These are phyloP conservation scores for Paguma larvata DNA, from an alignment of 2,797 vertebrate species.

Conservation along the genomic window DNA sequence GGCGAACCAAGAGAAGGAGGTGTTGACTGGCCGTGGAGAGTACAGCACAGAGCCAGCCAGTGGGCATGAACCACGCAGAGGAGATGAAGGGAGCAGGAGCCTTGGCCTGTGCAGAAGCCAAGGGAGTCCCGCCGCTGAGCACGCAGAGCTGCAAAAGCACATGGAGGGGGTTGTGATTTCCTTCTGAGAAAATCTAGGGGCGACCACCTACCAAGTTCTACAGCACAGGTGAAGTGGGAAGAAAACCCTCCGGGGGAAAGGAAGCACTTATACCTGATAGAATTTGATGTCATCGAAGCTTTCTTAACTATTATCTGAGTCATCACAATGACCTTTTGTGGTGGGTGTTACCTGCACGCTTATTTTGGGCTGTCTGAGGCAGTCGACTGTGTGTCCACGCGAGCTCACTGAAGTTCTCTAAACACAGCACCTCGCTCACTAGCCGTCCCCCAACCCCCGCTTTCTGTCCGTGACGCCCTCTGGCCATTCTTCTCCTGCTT, in stretches of 20 bases:
- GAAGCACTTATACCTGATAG: background rate
- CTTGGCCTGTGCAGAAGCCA: background rate
- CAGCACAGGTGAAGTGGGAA: background rate
- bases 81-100: background rate
- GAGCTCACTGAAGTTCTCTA: background rate
- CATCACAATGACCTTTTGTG: background rate
- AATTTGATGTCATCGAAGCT: background rate
- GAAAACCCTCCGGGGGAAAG: background rate
- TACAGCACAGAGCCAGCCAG: background rate
- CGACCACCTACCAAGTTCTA: too few species aligned
- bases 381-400: rapidly evolving
- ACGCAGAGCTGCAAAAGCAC: background rate
- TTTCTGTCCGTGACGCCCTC: background rate
- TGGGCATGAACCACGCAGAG: background rate
- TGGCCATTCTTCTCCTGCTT: background rate
- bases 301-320: background rate
- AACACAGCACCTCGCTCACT: rapidly evolving
- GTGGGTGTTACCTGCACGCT: background rate
- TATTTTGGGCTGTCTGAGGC: background rate
- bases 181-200: background rate
- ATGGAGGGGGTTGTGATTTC: rapidly evolving
- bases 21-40: too few species aligned
- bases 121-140: too few species aligned
- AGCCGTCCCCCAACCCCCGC: too few species aligned
- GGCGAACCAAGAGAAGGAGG: background rate